Percentiles rank a stretch among this genome's conserved stretches.
These are phyloP conservation scores for Rhimphoctona megacephalus DNA, from an alignment of 2,888 invertebrate genomes.

Conservation along the genomic window DNA sequence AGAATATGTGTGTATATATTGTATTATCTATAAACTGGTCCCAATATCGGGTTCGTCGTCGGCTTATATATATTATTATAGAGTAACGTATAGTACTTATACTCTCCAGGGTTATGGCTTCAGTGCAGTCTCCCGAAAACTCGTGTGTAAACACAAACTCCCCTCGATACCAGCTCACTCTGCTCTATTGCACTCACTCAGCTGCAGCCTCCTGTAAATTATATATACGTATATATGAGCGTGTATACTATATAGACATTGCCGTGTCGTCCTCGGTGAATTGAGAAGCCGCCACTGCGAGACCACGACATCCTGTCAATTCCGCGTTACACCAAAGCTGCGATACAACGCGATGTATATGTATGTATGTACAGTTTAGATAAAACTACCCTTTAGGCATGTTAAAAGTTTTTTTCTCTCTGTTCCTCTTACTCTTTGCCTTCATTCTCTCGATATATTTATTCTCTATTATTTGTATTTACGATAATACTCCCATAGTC, in stretches of 20 bases:
- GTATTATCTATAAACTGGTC: constrained; percentile 65
- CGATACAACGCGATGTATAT: neutral
- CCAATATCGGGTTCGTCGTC: constrained; percentile 75
- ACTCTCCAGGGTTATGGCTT: constrained; percentile 49
- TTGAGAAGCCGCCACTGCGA: constrained; percentile 64
- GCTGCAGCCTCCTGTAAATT: constrained; percentile 55
- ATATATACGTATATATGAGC: constrained; percentile 7
- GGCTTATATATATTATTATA: constrained; percentile 36
- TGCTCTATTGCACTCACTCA: constrained; percentile 74
- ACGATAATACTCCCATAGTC: neutral
- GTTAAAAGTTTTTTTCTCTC: constrained; percentile 12
- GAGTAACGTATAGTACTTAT: constrained; percentile 40
- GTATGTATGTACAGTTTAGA: constrained; percentile 2
- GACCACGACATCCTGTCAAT: constrained; percentile 73
- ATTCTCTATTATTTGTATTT: constrained; percentile 10
- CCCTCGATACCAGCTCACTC: constrained; percentile 64
- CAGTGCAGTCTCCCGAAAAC: constrained; percentile 81
- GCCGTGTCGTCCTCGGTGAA: constrained; percentile 61
- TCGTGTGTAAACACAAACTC: constrained; percentile 80
- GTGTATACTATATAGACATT: constrained; percentile 38
- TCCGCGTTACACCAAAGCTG: constrained; percentile 59
- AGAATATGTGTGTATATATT: constrained; percentile 18
- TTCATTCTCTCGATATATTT: constrained; percentile 18
- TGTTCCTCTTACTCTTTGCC: neutral
- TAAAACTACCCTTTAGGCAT: constrained; percentile 28